A percentile compares a stretch with the other conserved stretches of the same genome.
phyloP scores from a whole-genome alignment of 2,888 invertebrate genomes.

The Cryptus armator region DNA sequence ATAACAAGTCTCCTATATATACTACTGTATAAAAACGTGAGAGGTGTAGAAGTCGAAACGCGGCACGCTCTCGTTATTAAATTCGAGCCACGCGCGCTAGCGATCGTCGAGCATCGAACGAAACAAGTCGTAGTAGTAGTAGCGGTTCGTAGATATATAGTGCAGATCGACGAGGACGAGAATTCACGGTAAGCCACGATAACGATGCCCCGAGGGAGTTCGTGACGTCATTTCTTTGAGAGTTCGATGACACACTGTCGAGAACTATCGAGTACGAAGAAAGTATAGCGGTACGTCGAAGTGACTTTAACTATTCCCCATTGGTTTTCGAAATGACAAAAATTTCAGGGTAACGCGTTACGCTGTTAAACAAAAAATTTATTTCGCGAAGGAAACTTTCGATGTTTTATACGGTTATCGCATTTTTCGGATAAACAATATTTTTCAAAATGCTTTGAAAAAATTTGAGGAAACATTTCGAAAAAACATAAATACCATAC shows the following conservation, averaged over 20 bases:
- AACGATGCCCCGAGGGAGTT: slow-evolving; percentile 27
- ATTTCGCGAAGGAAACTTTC: background rate
- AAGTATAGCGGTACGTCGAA: slow-evolving; percentile 15
- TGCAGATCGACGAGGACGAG: slow-evolving; percentile 16
- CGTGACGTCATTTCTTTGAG: slow-evolving; percentile 25
- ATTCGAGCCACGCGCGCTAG: slow-evolving; percentile 14
- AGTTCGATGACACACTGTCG: slow-evolving; percentile 32
- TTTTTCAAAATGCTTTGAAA: too few relatives aligned
- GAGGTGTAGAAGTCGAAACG: background rate
- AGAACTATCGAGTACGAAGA: slow-evolving; percentile 33
- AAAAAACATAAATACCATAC: too few relatives aligned
- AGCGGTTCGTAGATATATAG: background rate
- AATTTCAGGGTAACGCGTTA: background rate
- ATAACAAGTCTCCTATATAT: slow-evolving; percentile 13
- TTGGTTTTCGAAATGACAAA: background rate
- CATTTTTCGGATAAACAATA: background rate
- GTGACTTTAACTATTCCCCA: slow-evolving; percentile 10
- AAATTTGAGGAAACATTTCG: too few relatives aligned
- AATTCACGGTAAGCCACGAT: slow-evolving; percentile 41
- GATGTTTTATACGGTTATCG: background rate
- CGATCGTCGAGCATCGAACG: too few relatives aligned
- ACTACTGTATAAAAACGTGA: background rate
- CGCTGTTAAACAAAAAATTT: background rate
- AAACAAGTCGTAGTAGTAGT: background rate
- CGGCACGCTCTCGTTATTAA: slow-evolving; percentile 26